Evolutionary conservation across 1,140 invertebrate genomes (phyloP), one percentile per base, ranked within the genome.

Genomic region (Pomacea maculata): DNA sequence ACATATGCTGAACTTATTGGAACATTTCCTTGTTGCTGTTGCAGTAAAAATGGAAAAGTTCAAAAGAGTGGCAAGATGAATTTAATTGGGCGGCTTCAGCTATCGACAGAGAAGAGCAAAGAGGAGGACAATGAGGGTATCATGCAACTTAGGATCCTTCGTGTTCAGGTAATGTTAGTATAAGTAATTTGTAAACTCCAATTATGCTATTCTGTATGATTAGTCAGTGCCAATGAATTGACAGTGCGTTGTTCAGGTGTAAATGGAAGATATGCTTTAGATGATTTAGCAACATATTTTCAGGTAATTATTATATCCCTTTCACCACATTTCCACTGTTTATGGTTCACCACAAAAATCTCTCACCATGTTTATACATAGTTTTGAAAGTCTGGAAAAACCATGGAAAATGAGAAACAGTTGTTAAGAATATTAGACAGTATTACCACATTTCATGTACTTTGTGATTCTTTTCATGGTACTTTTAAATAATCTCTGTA

Each of bases 121-220:
- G 91, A 91, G 76, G 95, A 99, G 89, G 98, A 99, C 91, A 99
- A 99, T 92, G 97, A 99, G 92, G 97, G 96, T 68, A 99, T 99
- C 89, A 96, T 98, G 85, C 97, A 98, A 91, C 93, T 99, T 65
- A 94, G 98, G 89, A 98, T 98, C 90, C 93, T 99, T 83, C 93
- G 98, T 88, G 95, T 95, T 70, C 95, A 95, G 93, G 94, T 94
- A 45, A 0, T 45, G 34, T 45, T 45, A 45, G 34, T 45, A 45
- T 45, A 45, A 45, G 34, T 45, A 45, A 45, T 45, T 45, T 45
- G 34, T 45, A 45, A 45, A 45, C 34, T 45, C 34, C 34, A 45
- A 6, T 0, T 45, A 45, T 45, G 34, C 34, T 45, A 45, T 45
- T 45, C 34, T 45, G 6, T 45, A 4, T 45, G 34, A 45, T 45